These are phyloP conservation scores for Flabesymbios commensalis DNA, from an alignment of 2,888 invertebrate genomes.

Conservation along the genomic window DNA sequence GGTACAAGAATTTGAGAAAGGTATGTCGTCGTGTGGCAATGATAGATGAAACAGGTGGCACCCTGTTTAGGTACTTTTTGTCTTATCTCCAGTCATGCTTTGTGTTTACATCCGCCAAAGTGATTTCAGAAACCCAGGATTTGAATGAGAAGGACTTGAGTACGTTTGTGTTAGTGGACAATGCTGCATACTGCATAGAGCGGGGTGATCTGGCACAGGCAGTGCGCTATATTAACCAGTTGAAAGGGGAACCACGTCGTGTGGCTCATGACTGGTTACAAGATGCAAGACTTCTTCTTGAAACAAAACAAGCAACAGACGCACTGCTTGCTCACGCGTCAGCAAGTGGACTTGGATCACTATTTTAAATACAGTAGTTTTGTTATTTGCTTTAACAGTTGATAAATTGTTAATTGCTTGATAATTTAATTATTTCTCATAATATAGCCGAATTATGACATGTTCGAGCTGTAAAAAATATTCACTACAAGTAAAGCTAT, in stretches of 20 bases:
- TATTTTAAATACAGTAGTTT: too few species aligned
- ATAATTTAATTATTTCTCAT: too few species aligned
- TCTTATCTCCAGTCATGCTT: slow-evolving; percentile 90
- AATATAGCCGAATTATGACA: too few species aligned
- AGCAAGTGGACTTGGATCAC: slow-evolving; percentile 50
- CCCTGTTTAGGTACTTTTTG: slow-evolving; percentile 74
- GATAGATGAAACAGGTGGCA: slow-evolving; percentile 85
- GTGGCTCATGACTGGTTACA: slow-evolving; percentile 86
- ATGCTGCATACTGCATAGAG: slow-evolving; percentile 83
- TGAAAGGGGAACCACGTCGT: slow-evolving; percentile 84
- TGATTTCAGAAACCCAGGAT: slow-evolving; percentile 54
- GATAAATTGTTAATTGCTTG: too few species aligned
- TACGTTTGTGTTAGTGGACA: slow-evolving; percentile 86
- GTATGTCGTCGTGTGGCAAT: slow-evolving; percentile 83
- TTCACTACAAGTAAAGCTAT: too few species aligned
- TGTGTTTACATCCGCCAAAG: slow-evolving; percentile 63
- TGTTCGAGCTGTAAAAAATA: too few species aligned
- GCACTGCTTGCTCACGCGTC: slow-evolving; percentile 74
- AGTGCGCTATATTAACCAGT: slow-evolving; percentile 79
- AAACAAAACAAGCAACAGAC: slow-evolving; percentile 87
- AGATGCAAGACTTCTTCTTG: slow-evolving; percentile 80
- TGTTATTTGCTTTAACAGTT: too few species aligned
- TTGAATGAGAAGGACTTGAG: slow-evolving; percentile 65
- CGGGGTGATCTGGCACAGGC: slow-evolving; percentile 83
- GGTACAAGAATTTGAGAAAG: slow-evolving; percentile 69